Conservation (phyloP, 2,888 invertebrate species). For the Cheilosia variabilis region DNA sequence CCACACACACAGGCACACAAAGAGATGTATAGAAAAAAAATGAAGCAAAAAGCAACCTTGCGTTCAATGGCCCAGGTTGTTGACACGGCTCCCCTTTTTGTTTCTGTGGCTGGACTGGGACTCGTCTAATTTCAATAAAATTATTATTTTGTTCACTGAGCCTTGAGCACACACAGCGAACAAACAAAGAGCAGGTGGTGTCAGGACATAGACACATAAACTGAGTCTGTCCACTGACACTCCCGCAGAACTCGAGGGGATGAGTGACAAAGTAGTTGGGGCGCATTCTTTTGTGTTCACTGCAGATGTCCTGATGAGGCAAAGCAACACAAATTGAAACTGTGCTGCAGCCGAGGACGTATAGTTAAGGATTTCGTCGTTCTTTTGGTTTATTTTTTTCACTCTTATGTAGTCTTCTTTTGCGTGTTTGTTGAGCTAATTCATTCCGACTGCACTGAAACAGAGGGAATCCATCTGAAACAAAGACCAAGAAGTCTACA, state of each 20-base stretch:
- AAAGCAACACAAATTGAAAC: constrained; percentile 47
- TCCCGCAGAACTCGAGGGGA: constrained; percentile 12
- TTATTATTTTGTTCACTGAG: constrained; percentile 73
- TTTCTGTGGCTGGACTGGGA: constrained; percentile 2
- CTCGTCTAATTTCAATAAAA: constrained; percentile 64
- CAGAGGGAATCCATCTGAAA: constrained; percentile 2
- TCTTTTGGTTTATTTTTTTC: constrained; percentile 3
- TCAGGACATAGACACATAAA: constrained; percentile 2
- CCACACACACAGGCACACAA: constrained; percentile 8
- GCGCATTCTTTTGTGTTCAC: constrained; percentile 44
- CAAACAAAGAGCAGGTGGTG: constrained; percentile 35
- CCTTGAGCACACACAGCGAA: constrained; percentile 44
- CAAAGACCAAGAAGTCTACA: constrained; percentile 33
- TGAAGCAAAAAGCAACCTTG: neutral
- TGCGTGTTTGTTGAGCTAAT: constrained; percentile 39
- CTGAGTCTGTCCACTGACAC: constrained; percentile 57
- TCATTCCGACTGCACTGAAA: constrained; percentile 38
- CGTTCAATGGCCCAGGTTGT: constrained; percentile 46
- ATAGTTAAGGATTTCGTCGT: constrained; percentile 53
- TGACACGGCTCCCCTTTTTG: constrained; percentile 41
- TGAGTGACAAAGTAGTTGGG: constrained; percentile 27
- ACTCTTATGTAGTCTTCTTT: neutral
- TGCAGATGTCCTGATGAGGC: constrained; percentile 69
- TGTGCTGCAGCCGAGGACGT: constrained; percentile 57
- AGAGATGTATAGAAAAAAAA: neutral